Evolutionary conservation across 2,888 invertebrate genomes (phyloP).

Genomic region (Homarus gammarus): DNA sequence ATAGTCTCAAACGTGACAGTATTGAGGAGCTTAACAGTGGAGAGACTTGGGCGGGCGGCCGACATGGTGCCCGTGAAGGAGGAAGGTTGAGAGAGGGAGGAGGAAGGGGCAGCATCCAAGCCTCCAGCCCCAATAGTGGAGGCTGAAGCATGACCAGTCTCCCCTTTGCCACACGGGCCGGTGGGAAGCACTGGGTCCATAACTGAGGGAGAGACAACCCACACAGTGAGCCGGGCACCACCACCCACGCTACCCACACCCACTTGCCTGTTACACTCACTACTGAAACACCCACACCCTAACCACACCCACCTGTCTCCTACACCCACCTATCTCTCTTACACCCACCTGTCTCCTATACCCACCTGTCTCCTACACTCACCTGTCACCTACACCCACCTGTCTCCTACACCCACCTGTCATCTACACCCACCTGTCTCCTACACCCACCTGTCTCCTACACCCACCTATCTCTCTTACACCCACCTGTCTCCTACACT

Average conservation of each 20-base stretch:
- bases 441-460: no score
- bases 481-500: no score
- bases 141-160: conserved; percentile 52
- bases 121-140: conserved; percentile 48
- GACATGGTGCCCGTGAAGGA: conserved; percentile 47
- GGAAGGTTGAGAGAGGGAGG: conserved; percentile 71
- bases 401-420: no score
- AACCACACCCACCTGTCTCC: no score
- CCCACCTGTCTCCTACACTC: no score
- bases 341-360: no score
- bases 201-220: conserved; percentile 71
- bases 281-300: not conserved
- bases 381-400: no score
- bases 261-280: conserved; percentile 2
- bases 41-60: conserved; percentile 64
- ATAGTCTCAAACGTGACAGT: conserved; percentile 76
- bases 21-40: conserved; percentile 75
- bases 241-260: conserved; percentile 30
- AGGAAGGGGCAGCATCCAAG: conserved; percentile 58
- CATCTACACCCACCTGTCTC: no score
- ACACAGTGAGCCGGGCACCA: conserved; percentile 62
- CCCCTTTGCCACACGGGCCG: conserved; percentile 65
- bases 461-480: no score
- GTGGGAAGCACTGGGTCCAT: conserved; percentile 64
- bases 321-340: no score